A percentile compares a stretch with the other conserved stretches of the same genome.
These are phyloP conservation scores for Tautogolabrus adspersus DNA, from an alignment of 2,113 vertebrate species.

Conservation along the genomic window DNA sequence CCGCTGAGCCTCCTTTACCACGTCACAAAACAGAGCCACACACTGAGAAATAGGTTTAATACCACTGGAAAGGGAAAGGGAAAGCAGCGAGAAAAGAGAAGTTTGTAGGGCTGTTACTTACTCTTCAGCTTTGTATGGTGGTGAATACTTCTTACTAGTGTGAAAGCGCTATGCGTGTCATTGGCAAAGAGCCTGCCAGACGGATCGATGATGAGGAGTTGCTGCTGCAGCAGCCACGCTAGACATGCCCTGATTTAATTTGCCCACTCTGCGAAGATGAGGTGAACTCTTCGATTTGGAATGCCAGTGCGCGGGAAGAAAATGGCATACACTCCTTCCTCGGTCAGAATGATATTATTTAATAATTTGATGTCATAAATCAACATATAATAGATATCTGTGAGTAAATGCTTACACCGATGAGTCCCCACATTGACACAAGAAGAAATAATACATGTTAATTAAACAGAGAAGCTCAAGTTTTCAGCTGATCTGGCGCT, in stretches of 20 bases:
- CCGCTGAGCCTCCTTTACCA: constrained; percentile 44
- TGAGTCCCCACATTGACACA: neutral
- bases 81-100: constrained; percentile 9
- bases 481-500: constrained; percentile 6
- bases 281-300: constrained; percentile 47
- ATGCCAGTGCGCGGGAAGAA: constrained; percentile 23
- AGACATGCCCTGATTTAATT: constrained; percentile 61
- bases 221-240: constrained; percentile 45
- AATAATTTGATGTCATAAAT: neutral
- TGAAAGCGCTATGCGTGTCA: constrained; percentile 61
- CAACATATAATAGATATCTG: constrained; percentile 2
- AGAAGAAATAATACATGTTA: neutral
- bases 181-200: constrained; percentile 63
- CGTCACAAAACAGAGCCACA: constrained; percentile 38
- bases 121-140: constrained; percentile 37
- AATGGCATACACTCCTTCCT: constrained; percentile 4
- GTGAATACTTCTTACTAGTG: constrained; percentile 57
- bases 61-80: constrained; percentile 16
- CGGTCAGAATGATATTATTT: neutral
- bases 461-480: neutral
- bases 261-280: constrained; percentile 44
- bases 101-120: constrained; percentile 23
- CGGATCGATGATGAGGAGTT: constrained; percentile 64
- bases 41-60: constrained; percentile 56
- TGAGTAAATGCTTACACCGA: neutral